Evolutionary conservation across 2,888 invertebrate species (phyloP).

Genomic region (Pristionchus entomophagus): DNA sequence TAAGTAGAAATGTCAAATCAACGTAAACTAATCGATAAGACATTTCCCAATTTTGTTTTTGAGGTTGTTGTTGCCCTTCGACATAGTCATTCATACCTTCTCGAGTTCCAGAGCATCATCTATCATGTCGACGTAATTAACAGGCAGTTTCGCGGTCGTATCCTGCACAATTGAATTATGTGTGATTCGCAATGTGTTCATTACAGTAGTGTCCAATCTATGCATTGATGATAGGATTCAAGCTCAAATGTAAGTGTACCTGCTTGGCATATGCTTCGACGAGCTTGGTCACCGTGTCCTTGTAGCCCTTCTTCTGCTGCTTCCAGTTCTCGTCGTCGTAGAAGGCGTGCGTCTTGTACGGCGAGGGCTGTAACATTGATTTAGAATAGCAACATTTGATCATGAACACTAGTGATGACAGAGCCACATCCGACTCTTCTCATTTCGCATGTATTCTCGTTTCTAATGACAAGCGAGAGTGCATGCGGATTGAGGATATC

Average conservation of each 20-base stretch:
- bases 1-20: no score
- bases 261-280: constrained; percentile 30
- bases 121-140: not conserved
- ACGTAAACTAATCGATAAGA: not conserved
- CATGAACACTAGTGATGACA: no score
- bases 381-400: no score
- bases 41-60: not conserved
- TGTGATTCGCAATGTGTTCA: not conserved
- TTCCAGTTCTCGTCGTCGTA: constrained; percentile 27
- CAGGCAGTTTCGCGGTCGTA: not conserved
- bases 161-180: not conserved
- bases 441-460: no score
- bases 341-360: not conserved
- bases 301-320: not conserved
- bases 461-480: no score
- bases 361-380: not conserved
- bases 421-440: no score
- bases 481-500: not conserved
- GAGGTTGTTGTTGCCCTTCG: not conserved
- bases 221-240: no score
- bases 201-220: not conserved
- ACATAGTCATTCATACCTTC: not conserved
- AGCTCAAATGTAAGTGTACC: no score
- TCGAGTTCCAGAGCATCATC: constrained; percentile 9
- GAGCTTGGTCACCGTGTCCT: not conserved